These are phyloP conservation scores for Hiodon alosoides DNA, from an alignment of 2,113 vertebrate genomes.

Conservation along the genomic window DNA sequence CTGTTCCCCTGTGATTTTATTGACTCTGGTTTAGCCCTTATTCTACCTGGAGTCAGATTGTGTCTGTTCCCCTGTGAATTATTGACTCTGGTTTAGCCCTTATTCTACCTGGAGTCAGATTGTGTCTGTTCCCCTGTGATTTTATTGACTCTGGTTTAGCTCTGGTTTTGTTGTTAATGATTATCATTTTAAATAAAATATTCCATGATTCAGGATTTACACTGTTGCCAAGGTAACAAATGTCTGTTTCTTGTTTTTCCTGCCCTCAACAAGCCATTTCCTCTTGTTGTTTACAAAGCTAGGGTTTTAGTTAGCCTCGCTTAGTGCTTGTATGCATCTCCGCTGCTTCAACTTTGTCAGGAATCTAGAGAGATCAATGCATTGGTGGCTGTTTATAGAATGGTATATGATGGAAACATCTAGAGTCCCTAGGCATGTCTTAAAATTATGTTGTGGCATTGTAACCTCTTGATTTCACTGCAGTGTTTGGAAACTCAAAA, in stretches of 20 bases:
- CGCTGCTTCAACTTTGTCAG: background rate
- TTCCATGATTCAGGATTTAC: constrained; percentile 17
- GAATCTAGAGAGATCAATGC: background rate
- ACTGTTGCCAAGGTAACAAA: constrained; percentile 17
- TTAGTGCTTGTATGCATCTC: background rate
- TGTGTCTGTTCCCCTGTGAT: too few relatives aligned
- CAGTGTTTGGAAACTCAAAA: background rate
- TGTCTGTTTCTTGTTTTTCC: background rate
- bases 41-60: too few relatives aligned
- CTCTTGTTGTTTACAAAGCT: background rate
- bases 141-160: too few relatives aligned
- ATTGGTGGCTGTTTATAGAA: background rate
- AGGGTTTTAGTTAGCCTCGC: background rate
- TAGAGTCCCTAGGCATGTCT: too few relatives aligned
- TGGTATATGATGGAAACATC: too few relatives aligned
- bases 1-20: too few relatives aligned
- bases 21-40: too few relatives aligned
- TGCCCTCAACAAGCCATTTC: background rate
- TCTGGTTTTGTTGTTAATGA: constrained; percentile 7
- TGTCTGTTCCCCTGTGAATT: too few relatives aligned
- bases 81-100: too few relatives aligned
- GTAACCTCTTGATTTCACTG: too few relatives aligned
- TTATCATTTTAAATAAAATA: constrained; percentile 17
- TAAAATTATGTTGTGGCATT: too few relatives aligned
- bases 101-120: too few relatives aligned